Evolutionary conservation across 2,888 invertebrate species (phyloP).

Genomic region (Apantesis nais): DNA sequence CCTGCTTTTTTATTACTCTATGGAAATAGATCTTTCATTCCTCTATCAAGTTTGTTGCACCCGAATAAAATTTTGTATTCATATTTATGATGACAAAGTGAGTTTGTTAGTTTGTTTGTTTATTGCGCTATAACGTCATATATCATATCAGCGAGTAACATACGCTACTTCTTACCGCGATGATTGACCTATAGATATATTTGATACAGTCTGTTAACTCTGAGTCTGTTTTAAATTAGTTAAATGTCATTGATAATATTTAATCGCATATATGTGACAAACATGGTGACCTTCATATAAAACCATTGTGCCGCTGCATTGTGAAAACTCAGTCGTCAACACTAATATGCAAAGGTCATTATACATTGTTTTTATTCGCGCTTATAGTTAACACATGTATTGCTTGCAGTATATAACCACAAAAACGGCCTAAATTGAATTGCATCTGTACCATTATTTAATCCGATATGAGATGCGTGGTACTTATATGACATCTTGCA

Average conservation of each 20-base stretch:
- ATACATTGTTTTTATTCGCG: too few relatives aligned
- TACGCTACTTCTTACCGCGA: too few relatives aligned
- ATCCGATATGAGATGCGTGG: too few relatives aligned
- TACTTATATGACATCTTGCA: too few relatives aligned
- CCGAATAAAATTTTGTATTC: background rate
- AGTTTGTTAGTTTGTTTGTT: too few relatives aligned
- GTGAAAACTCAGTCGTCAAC: background rate
- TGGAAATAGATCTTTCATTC: background rate
- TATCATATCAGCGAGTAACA: too few relatives aligned
- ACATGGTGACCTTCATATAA: background rate
- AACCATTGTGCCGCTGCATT: background rate
- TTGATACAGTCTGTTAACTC: background rate
- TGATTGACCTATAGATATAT: too few relatives aligned
- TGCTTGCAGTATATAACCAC: background rate
- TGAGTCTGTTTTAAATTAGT: background rate
- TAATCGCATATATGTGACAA: background rate
- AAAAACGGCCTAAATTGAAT: background rate
- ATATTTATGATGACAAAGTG: too few relatives aligned
- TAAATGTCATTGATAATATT: background rate
- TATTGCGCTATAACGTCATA: too few relatives aligned
- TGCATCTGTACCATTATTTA: background rate
- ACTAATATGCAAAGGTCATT: background rate
- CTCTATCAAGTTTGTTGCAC: background rate
- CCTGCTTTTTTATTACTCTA: background rate
- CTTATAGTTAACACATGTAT: background rate